Conservation (phyloP, 2,888 invertebrate genomes). For the Morinoia aosen region DNA sequence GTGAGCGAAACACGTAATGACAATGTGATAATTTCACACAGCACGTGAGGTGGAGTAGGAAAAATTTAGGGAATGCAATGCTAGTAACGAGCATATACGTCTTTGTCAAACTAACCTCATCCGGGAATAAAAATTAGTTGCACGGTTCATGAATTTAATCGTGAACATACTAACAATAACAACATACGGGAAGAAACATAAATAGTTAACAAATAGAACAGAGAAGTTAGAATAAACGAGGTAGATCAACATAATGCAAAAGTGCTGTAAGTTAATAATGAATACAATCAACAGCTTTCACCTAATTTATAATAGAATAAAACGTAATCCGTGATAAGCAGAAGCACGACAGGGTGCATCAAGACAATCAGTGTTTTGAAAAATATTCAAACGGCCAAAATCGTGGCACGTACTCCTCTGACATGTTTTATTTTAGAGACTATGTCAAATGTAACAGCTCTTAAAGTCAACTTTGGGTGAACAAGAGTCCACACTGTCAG, state of each 20-base stretch:
- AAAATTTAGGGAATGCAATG: background rate
- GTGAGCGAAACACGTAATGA: background rate
- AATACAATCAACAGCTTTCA: background rate
- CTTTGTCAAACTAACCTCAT: background rate
- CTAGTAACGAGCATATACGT: background rate
- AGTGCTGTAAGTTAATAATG: background rate
- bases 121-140: background rate
- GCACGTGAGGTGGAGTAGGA: background rate
- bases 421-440: background rate
- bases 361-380: background rate
- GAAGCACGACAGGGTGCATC: background rate
- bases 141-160: background rate
- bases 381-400: background rate
- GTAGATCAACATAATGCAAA: background rate
- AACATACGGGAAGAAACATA: background rate
- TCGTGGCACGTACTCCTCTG: background rate
- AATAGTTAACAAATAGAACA: constrained; percentile 17
- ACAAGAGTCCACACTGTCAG: background rate
- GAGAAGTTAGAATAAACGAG: background rate
- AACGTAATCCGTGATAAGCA: background rate
- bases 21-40: background rate
- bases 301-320: background rate
- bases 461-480: background rate
- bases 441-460: background rate
- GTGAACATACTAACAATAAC: background rate